Base-by-base conservation (phyloP, 2,113 vertebrate genomes). In the Rhabdornis inornatus region DNA sequence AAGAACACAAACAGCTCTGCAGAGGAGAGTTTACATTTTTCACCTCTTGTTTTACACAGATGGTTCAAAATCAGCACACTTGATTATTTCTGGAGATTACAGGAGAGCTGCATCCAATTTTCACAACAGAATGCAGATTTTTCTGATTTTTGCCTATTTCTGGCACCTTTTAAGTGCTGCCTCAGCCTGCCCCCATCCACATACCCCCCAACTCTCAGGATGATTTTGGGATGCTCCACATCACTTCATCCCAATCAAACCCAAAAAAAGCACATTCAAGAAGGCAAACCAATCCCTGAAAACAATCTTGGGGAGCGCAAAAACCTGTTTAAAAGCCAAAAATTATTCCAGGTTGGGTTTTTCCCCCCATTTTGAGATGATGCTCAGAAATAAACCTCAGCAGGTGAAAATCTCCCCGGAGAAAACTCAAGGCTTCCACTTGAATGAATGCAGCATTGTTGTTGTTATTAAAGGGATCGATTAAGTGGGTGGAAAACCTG, bases 261-360 rank as follows among this genome's bases (percentile, higher is more conserved):
- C 55, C 33, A 3, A 13, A 53, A 56, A 88, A 90, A 87, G 4
- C 83, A 56, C 42, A 11, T 56, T 71, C 45, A 31, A 55, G n/a
- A 68, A 63, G 31, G 68, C 52, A 87, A 87, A 81, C 7, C 27
- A 27, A 23, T n/a, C 52, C 56, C 57, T 52, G 47, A 45, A 94
- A 85, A 66, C 47, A 50, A 63, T 15, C 4, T 33, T 6, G 3
- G 8, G 5, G 21, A 30, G 3, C 1, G 1, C 1, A 11, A 44
- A 57, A 47, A 24, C 7, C 8, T 3, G 5, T 28, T 70, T 39
- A 8, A 78, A 88, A 89, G 35, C 47, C 15, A 19, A 25, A 75
- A 89, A 19, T 21, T 0, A 45, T 45, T 49, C 52, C 23, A 35
- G 4, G 15, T 53, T n/a, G 25, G 10, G 14, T 2, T 17, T 10